These are phyloP conservation scores for Neelides sp. DNA, from an alignment of 1,140 invertebrate genomes.

Conservation along the genomic window DNA sequence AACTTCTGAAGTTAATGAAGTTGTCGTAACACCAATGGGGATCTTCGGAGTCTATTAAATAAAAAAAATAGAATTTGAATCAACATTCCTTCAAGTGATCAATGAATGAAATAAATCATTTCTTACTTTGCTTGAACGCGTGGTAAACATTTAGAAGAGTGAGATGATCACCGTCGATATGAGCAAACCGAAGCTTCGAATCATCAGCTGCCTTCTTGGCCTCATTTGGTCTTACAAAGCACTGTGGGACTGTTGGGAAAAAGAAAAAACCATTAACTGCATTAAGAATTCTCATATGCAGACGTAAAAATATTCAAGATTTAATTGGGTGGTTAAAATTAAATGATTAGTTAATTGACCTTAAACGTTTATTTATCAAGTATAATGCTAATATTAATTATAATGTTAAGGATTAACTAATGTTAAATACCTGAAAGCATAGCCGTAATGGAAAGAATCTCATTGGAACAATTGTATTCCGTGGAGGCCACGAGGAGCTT, in stretches of 20 bases:
- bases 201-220: slow-evolving; percentile 98
- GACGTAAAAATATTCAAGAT: too few species aligned
- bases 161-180: slow-evolving; percentile 98
- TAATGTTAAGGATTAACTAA: too few species aligned
- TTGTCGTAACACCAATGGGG: slow-evolving; percentile 99
- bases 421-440: slow-evolving; percentile 91
- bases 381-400: too few species aligned
- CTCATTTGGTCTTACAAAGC: slow-evolving; percentile 97
- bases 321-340: too few species aligned
- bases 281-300: not conserved
- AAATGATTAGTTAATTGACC: too few species aligned
- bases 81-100: not conserved
- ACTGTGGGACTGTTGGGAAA: slow-evolving; percentile 78
- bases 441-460: slow-evolving; percentile 95
- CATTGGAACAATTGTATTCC: slow-evolving; percentile 97
- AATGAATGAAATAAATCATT: slow-evolving; percentile 1
- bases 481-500: slow-evolving; percentile 97
- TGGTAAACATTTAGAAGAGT: slow-evolving; percentile 91
- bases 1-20: slow-evolving; percentile 94
- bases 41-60: slow-evolving; percentile 58
- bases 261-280: slow-evolving; percentile 9
- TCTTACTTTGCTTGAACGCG: slow-evolving; percentile 97
- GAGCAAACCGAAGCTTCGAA: slow-evolving; percentile 97
- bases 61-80: slow-evolving; percentile 12
- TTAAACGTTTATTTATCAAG: too few species aligned